Evolutionary conservation across 2,888 invertebrate species (phyloP).

Genomic region (Cecidostiba fungosa): DNA sequence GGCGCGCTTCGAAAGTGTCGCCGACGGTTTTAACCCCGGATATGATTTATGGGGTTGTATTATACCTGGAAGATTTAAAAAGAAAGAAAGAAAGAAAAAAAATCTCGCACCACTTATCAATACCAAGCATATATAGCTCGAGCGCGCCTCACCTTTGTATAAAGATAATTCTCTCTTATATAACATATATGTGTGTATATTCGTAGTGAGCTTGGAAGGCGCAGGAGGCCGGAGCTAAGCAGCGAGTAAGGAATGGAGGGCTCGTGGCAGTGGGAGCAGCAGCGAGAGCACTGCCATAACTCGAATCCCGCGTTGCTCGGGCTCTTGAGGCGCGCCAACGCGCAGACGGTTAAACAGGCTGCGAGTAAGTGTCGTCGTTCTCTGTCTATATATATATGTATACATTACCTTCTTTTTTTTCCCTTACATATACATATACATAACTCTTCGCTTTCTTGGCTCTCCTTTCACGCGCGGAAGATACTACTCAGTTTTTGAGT

Average conservation of each 20-base stretch:
- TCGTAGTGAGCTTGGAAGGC: constrained; percentile 74
- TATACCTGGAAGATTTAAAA: too few relatives aligned
- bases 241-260: constrained; percentile 77
- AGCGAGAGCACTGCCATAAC: constrained; percentile 80
- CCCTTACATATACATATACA: too few relatives aligned
- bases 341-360: constrained; percentile 76
- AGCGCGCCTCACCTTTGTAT: neutral
- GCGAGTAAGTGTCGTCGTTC: constrained; percentile 73
- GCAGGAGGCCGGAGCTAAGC: constrained; percentile 72
- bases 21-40: constrained; percentile 48
- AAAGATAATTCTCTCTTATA: constrained; percentile 26
- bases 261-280: constrained; percentile 79
- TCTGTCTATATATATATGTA: too few relatives aligned
- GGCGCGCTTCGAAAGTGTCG: constrained; percentile 27
- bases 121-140: too few relatives aligned
- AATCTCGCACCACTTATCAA: too few relatives aligned
- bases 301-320: constrained; percentile 72
- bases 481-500: neutral
- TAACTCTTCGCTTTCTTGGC: too few relatives aligned
- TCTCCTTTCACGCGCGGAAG: too few relatives aligned
- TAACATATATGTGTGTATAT: too few relatives aligned
- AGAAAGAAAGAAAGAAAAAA: too few relatives aligned
- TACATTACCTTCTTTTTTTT: too few relatives aligned
- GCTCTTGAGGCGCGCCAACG: constrained; percentile 41
- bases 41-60: constrained; percentile 16